Evolutionary conservation across 2,888 invertebrate species (phyloP).

Genomic region (Archaeoteleia sp.): DNA sequence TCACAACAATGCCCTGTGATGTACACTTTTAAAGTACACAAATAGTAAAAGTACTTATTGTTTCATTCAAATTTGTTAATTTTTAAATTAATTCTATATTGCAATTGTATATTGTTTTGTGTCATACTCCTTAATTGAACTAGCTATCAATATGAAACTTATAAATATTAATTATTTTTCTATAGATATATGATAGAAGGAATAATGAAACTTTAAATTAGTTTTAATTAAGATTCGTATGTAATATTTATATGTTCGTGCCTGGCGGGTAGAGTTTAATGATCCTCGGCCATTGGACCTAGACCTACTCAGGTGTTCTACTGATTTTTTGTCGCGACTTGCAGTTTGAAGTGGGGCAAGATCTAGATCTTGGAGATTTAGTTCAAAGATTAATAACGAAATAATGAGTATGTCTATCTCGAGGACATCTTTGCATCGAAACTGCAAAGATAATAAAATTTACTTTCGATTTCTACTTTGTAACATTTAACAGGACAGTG

Average conservation of each 20-base stretch:
- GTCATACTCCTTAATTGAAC: too few species aligned
- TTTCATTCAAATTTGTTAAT: too few species aligned
- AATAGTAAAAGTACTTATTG: too few species aligned
- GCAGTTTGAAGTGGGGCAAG: conserved; percentile 31
- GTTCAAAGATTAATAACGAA: conserved; percentile 26
- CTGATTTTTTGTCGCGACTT: conserved; percentile 20
- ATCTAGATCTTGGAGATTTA: conserved; percentile 35
- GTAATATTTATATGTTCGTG: conserved; percentile 43
- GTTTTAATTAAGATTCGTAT: conserved; percentile 11
- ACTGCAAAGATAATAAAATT: neutral
- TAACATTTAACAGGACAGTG: too few species aligned
- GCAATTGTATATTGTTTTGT: too few species aligned
- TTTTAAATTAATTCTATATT: too few species aligned
- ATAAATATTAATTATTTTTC: too few species aligned
- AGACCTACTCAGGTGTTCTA: conserved; percentile 50
- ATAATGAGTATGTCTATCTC: conserved; percentile 17
- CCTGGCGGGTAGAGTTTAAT: conserved; percentile 46
- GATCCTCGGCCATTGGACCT: conserved; percentile 46
- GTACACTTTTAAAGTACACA: too few species aligned
- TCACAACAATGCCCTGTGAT: too few species aligned
- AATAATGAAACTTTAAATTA: conserved; percentile 28
- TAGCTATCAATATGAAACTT: too few species aligned
- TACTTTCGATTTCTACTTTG: conserved; percentile 35
- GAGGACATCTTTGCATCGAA: conserved; percentile 17
- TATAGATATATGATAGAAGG: conserved; percentile 4